Evolutionary conservation across 2,113 vertebrate genomes (phyloP).

Genomic region (Urocynchramus pylzowi): DNA sequence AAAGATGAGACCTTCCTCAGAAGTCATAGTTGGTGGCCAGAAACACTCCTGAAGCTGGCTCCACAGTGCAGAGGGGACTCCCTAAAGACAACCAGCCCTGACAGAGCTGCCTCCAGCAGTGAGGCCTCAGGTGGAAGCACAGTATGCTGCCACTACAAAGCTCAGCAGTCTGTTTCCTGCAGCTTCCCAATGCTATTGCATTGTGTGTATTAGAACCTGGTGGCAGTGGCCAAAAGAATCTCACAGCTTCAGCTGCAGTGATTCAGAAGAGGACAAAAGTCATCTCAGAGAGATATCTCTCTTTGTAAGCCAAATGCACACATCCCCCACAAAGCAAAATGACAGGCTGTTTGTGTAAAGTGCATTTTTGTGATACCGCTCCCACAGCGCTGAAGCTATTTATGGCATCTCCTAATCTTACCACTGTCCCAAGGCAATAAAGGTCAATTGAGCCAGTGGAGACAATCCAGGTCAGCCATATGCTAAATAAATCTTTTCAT

Average conservation of each 20-base stretch:
- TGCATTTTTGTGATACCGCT: conserved; percentile 8
- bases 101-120: neutral
- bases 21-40: neutral
- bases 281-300: neutral
- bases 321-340: neutral
- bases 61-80: fast-evolving
- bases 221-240: neutral
- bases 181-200: neutral
- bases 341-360: neutral
- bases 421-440: conserved; percentile 33
- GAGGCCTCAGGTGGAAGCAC: neutral
- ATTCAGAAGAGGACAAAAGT: neutral
- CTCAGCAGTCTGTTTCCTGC: neutral
- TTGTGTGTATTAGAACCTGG: neutral
- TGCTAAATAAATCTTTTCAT: conserved; percentile 17
- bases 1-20: neutral
- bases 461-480: conserved; percentile 45
- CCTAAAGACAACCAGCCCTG: neutral
- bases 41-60: neutral
- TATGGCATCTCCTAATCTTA: conserved; percentile 38
- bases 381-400: neutral
- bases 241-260: neutral
- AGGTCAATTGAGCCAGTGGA: conserved; percentile 33
- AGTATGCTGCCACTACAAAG: neutral
- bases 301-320: neutral